These are phyloP conservation scores for Idris sp. DNA, from an alignment of 1,140 invertebrate genomes.

Conservation along the genomic window DNA sequence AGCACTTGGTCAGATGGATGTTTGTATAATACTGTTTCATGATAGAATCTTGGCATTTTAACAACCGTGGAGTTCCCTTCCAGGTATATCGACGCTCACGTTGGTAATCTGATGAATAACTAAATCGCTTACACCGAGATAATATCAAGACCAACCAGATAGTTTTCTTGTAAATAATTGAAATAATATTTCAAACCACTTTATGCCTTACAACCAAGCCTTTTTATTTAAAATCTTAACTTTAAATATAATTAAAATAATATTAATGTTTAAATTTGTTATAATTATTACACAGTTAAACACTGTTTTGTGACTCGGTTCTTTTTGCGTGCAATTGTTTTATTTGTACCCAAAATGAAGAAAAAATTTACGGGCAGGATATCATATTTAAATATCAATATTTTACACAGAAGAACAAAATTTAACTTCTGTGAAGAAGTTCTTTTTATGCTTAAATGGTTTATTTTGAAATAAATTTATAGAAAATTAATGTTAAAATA, in stretches of 20 bases:
- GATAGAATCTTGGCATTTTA: constrained; percentile 29
- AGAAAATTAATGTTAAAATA: too few species aligned
- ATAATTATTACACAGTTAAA: too few species aligned
- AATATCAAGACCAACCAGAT: constrained; percentile 17
- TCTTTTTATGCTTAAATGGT: too few species aligned
- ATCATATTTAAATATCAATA: too few species aligned
- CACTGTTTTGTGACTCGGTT: too few species aligned
- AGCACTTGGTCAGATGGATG: constrained; percentile 33
- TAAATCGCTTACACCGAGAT: constrained; percentile 14
- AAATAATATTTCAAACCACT: constrained; percentile 6
- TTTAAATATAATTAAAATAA: not conserved
- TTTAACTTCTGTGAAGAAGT: too few species aligned
- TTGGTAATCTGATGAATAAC: constrained; percentile 32
- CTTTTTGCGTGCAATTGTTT: too few species aligned
- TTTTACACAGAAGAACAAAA: too few species aligned
- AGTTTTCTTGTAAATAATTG: constrained; percentile 2
- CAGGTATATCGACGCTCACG: constrained; percentile 42
- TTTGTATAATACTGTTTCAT: constrained; percentile 38
- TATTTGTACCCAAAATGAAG: too few species aligned
- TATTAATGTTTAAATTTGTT: too few species aligned
- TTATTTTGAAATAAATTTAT: too few species aligned
- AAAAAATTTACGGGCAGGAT: too few species aligned
- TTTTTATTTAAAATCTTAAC: not conserved
- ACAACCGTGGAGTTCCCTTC: constrained; percentile 28
- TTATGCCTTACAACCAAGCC: constrained; percentile 12